Percentiles rank a stretch among this genome's conserved stretches.
Conservation (phyloP, 2,797 vertebrate genomes). For the Siniperca obscura region DNA sequence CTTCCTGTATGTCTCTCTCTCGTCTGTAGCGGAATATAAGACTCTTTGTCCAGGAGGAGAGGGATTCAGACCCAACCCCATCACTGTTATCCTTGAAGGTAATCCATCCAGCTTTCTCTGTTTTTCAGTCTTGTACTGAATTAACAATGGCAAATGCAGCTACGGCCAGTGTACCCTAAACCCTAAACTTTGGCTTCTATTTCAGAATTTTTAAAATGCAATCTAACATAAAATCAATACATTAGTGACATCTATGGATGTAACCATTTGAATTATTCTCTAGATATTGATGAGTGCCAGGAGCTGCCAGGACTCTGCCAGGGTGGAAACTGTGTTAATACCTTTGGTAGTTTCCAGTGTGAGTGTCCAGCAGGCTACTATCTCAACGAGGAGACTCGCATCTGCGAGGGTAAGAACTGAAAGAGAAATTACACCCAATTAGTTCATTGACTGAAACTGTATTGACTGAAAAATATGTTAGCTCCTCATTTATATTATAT, state of each 20-base stretch:
- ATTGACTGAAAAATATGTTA: neutral
- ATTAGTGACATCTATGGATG: neutral
- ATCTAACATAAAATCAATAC: constrained; percentile 7
- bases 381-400: constrained; percentile 90
- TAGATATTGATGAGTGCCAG: constrained; percentile 96
- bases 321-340: constrained; percentile 94
- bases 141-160: neutral
- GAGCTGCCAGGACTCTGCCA: constrained; percentile 95
- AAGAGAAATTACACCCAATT: neutral
- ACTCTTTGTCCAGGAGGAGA: constrained; percentile 95
- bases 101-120: constrained; percentile 44
- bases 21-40: constrained; percentile 91
- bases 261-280: constrained; percentile 9
- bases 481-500: too few species aligned
- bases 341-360: constrained; percentile 96
- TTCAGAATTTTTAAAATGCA: neutral
- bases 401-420: constrained; percentile 90
- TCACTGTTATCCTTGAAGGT: constrained; percentile 96
- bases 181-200: neutral
- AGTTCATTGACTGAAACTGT: neutral
- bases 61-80: constrained; percentile 94
- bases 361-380: constrained; percentile 94
- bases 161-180: neutral
- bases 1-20: constrained; percentile 16
- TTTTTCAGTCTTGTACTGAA: neutral